phyloP scores from a whole-genome alignment of 2,888 invertebrate species.

The Phyllotreta striolata region DNA sequence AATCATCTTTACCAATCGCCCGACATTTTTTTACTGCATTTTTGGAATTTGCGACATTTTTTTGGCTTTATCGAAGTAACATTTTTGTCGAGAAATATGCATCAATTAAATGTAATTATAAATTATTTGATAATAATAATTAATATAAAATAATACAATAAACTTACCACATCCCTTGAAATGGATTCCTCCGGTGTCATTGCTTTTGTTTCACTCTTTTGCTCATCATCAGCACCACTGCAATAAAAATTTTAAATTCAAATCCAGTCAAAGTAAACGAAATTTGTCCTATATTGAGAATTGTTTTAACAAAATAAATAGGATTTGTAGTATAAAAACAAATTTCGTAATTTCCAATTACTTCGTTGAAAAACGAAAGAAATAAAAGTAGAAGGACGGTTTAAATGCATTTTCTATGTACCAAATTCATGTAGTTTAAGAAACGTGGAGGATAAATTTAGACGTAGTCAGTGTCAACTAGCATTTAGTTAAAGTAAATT shows the following conservation, averaged over 20 bases:
- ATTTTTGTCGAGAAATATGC: too few relatives aligned
- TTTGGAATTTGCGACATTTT: too few relatives aligned
- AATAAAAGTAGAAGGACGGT: neutral
- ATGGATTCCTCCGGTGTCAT: slow-evolving; percentile 32
- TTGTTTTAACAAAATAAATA: too few relatives aligned
- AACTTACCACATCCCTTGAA: slow-evolving; percentile 41
- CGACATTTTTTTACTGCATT: too few relatives aligned
- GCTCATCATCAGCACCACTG: slow-evolving; percentile 38
- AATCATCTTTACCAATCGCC: too few relatives aligned
- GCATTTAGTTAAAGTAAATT: slow-evolving; percentile 15
- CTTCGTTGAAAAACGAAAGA: neutral
- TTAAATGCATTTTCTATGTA: slow-evolving; percentile 1
- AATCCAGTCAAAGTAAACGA: too few relatives aligned
- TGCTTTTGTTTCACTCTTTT: slow-evolving; percentile 36
- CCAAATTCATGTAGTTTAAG: slow-evolving; percentile 16
- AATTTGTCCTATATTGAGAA: neutral
- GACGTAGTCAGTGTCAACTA: slow-evolving; percentile 12
- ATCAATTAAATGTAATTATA: too few relatives aligned
- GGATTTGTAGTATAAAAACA: too few relatives aligned
- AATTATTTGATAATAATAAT: too few relatives aligned
- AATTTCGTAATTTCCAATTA: too few relatives aligned
- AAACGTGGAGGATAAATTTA: slow-evolving; percentile 15
- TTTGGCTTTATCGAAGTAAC: too few relatives aligned
- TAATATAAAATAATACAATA: neutral
- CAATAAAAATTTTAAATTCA: too few relatives aligned